Conservation (phyloP, 2,888 invertebrate species). For the Galeruca laticollis region DNA sequence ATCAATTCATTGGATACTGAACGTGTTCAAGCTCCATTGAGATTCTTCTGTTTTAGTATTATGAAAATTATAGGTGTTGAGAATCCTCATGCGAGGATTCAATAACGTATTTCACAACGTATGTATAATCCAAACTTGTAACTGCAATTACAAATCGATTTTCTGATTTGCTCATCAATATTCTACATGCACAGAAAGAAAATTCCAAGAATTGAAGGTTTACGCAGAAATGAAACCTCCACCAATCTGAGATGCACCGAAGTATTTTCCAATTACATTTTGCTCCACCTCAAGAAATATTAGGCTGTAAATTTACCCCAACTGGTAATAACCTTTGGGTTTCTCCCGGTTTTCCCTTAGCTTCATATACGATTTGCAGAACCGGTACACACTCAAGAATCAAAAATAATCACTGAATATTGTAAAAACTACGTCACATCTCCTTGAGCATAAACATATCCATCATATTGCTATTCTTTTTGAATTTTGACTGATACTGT, state of each 20-base stretch:
- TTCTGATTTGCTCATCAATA: slow-evolving; percentile 28
- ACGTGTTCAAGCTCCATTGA: too few species aligned
- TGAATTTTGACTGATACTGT: too few species aligned
- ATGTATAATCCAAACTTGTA: not conserved
- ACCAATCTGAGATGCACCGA: slow-evolving; percentile 32
- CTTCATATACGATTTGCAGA: not conserved
- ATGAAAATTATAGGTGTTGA: too few species aligned
- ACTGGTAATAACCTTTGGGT: slow-evolving; percentile 31
- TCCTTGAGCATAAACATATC: too few species aligned
- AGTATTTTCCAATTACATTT: slow-evolving; percentile 38
- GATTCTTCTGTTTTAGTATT: too few species aligned
- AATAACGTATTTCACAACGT: not conserved
- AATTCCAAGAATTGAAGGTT: slow-evolving; percentile 25
- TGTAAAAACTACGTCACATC: too few species aligned
- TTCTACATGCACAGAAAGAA: slow-evolving; percentile 18
- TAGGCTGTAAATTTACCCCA: slow-evolving; percentile 31
- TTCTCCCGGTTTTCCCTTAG: slow-evolving; percentile 25
- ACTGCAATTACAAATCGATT: slow-evolving; percentile 2
- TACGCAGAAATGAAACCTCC: slow-evolving; percentile 16
- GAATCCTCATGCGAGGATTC: not conserved
- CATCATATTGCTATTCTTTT: too few species aligned
- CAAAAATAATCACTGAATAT: not conserved
- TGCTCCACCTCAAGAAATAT: slow-evolving; percentile 34
- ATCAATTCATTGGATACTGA: too few species aligned
- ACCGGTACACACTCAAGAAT: not conserved